phyloP scores from a whole-genome alignment of 2,797 vertebrate species.

The Ibycter americanus region DNA sequence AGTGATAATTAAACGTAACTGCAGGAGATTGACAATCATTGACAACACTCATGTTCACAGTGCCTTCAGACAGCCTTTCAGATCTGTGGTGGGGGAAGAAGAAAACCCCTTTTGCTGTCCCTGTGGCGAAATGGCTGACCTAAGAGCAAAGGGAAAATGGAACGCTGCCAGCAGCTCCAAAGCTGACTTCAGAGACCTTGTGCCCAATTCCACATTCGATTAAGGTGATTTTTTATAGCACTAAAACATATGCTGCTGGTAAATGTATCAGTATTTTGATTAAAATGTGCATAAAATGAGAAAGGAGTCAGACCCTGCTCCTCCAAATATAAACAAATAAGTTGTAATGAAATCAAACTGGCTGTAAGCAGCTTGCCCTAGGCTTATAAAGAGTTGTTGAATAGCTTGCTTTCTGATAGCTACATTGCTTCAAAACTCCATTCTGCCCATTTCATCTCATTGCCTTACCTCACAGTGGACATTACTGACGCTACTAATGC shows the following conservation, averaged over 20 bases:
- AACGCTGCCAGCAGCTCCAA: background rate
- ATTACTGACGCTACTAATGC: background rate
- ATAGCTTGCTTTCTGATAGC: background rate
- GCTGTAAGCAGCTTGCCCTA: background rate
- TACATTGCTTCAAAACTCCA: background rate
- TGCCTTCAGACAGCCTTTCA: background rate
- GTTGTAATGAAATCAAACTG: background rate
- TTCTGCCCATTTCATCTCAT: background rate
- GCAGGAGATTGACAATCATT: background rate
- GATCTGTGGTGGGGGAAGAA: accelerated
- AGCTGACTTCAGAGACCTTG: background rate
- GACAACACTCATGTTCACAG: background rate
- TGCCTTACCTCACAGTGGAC: background rate
- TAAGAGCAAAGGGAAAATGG: background rate
- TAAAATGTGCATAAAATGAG: background rate
- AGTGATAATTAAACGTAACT: background rate
- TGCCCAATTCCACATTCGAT: background rate
- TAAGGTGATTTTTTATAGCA: background rate
- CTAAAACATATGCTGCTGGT: background rate
- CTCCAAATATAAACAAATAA: background rate
- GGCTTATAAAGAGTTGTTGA: background rate
- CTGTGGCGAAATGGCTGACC: background rate
- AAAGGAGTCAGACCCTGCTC: background rate
- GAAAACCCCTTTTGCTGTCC: background rate
- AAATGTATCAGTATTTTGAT: background rate